Base-by-base conservation (phyloP, 2,113 vertebrate genomes). In the Alligator mississippiensis region DNA sequence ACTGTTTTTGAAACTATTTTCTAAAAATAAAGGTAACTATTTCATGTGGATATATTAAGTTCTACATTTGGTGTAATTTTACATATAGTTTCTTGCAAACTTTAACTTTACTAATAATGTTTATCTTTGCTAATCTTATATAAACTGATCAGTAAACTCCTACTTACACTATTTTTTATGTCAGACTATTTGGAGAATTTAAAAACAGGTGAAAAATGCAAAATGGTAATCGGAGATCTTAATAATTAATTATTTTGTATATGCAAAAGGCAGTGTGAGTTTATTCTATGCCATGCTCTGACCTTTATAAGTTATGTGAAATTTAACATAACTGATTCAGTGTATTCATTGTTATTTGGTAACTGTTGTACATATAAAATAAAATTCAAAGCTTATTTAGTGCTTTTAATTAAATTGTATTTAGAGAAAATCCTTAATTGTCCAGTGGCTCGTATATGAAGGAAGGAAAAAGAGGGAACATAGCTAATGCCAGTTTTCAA, bases 291-390 rank as follows among this genome's bases (percentile, higher is more conserved):
- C 94, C 96, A 83, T 96, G 93, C 93, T 97, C 96, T 97, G 97
- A 96, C 97, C 97, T 94, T 96, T 92, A 93, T 89, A 95, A 79
- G 34, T 97, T 97, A 97, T 96, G 95, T 98, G 96, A 85, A 96
- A 96, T 95, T 94, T 96, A 96, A 97, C 96, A 96, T 94, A 97
- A 98, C 94, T 85, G 89, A 98, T 96, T 95, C 87, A 92, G 82
- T 97, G 82, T 97, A 98, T 97, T 97, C 93, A 93, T 97, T 98
- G 97, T 97, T 95, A 97, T 96, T 98, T 98, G 96, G 96, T 97
- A 97, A 98, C 85, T 96, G 80, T 78, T 98, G 97, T 98, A 98
- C 92, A 98, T 98, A 98, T 97, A 95, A 97, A 98, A 97, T 98
- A 97, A 98, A 98, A 96, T 86, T 97, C 82, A 97, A 97, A 97